phyloP scores from a whole-genome alignment of 2,797 vertebrate species.

The Typhlichthys eigenmanni region DNA sequence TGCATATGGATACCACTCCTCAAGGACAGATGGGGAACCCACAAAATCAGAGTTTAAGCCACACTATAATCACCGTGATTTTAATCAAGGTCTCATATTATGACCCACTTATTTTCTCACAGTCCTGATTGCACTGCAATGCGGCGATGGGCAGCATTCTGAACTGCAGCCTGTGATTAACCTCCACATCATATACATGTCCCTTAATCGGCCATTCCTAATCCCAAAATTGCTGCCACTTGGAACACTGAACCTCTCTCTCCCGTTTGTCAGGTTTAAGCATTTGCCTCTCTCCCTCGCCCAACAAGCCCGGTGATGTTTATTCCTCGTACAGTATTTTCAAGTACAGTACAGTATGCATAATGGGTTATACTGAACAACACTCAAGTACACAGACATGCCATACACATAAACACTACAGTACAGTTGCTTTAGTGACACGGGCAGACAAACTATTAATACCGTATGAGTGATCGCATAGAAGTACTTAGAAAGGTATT shows the following conservation, averaged over 20 bases:
- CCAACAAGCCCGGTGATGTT: conserved; percentile 1
- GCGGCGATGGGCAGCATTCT: conserved; percentile 68
- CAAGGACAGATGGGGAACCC: conserved; percentile 75
- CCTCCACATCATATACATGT: conserved; percentile 77
- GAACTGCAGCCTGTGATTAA: conserved; percentile 75
- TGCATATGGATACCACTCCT: conserved; percentile 48
- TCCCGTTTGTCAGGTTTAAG: conserved; percentile 61
- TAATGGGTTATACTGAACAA: conserved; percentile 21
- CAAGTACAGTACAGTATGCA: conserved; percentile 4
- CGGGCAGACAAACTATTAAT: too few species aligned
- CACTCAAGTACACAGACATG: conserved; percentile 14
- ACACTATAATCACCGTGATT: conserved; percentile 77
- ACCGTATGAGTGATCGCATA: background rate
- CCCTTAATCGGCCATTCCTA: conserved; percentile 61
- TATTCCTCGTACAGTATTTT: background rate
- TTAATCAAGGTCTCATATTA: conserved; percentile 76
- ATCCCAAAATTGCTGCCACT: conserved; percentile 76
- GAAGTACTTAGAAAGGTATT: background rate
- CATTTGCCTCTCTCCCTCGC: conserved; percentile 48
- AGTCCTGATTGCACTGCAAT: conserved; percentile 75
- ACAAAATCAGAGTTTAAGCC: conserved; percentile 73
- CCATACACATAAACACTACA: background rate
- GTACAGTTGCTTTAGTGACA: too few species aligned
- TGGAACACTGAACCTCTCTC: conserved; percentile 56
- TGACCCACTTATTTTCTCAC: conserved; percentile 79